phyloP scores from a whole-genome alignment of 1,140 invertebrate genomes.

The Lepidurus apus region DNA sequence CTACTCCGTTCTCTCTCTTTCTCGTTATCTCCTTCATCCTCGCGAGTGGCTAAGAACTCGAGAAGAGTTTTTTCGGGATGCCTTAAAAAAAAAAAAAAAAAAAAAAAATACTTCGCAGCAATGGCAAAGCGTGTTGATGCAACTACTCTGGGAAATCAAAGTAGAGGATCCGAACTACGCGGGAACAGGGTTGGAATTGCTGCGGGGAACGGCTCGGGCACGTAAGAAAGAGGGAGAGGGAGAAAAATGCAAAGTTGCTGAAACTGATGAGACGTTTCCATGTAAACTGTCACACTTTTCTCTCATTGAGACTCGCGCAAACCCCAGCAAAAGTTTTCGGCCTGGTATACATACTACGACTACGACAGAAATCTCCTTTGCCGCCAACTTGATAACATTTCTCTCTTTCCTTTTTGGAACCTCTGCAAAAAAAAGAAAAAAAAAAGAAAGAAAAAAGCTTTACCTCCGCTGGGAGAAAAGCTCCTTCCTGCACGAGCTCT shows the following conservation, averaged over 20 bases:
- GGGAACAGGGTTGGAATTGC: background rate
- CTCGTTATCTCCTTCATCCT: background rate
- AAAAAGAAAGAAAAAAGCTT: background rate
- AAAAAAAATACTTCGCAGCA: background rate
- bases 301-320: background rate
- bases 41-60: too few relatives aligned
- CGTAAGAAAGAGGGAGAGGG: background rate
- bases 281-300: slow-evolving; percentile 10
- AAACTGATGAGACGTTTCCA: background rate
- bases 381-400: background rate
- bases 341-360: background rate
- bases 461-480: background rate
- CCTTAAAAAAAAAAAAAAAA: too few relatives aligned
- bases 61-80: too few relatives aligned
- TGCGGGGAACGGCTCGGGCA: background rate
- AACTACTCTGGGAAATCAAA: background rate
- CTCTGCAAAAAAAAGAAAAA: too few relatives aligned
- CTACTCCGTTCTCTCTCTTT: background rate
- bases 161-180: background rate
- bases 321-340: background rate
- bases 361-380: background rate
- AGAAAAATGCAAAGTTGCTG: background rate
- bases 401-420: background rate
- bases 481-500: background rate
- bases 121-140: background rate